These are phyloP conservation scores for Sylvilagus bachmani DNA, from an alignment of 2,113 vertebrate genomes.

Conservation along the genomic window DNA sequence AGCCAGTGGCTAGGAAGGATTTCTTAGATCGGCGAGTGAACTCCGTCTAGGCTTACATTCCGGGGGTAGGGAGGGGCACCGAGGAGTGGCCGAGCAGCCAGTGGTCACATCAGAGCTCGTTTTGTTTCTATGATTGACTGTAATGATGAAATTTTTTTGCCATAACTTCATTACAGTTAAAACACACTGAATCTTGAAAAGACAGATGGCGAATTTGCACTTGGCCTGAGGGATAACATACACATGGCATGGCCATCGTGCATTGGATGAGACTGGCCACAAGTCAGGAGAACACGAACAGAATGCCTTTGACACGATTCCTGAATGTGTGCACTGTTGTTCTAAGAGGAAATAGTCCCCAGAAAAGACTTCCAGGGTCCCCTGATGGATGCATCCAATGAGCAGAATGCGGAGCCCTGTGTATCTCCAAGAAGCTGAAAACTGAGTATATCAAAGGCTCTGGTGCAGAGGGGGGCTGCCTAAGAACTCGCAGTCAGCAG, in stretches of 20 bases:
- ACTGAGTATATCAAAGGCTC: neutral
- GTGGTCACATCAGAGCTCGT: neutral
- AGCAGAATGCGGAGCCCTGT: neutral
- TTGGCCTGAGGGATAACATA: slow-evolving; percentile 24
- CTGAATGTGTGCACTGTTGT: neutral
- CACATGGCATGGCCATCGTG: neutral
- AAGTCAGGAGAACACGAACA: slow-evolving; percentile 22
- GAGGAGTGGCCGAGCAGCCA: neutral
- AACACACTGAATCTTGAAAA: slow-evolving; percentile 42
- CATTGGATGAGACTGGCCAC: slow-evolving; percentile 37
- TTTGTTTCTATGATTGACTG: slow-evolving; percentile 10
- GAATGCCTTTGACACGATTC: slow-evolving; percentile 43
- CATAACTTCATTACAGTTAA: slow-evolving; percentile 36
- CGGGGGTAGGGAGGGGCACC: neutral
- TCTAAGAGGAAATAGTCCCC: slow-evolving; percentile 4
- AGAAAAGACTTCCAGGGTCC: neutral
- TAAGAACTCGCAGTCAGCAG: neutral
- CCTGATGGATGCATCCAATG: neutral
- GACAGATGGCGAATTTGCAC: slow-evolving; percentile 10
- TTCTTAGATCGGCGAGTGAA: neutral
- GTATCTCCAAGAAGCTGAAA: neutral
- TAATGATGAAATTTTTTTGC: slow-evolving; percentile 13
- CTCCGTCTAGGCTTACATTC: neutral
- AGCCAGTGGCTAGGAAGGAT: neutral
- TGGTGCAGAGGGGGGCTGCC: neutral